Percentiles rank a stretch among this genome's conserved stretches.
These are phyloP conservation scores for Dynastes grantii DNA, from an alignment of 2,888 invertebrate species.

Conservation along the genomic window DNA sequence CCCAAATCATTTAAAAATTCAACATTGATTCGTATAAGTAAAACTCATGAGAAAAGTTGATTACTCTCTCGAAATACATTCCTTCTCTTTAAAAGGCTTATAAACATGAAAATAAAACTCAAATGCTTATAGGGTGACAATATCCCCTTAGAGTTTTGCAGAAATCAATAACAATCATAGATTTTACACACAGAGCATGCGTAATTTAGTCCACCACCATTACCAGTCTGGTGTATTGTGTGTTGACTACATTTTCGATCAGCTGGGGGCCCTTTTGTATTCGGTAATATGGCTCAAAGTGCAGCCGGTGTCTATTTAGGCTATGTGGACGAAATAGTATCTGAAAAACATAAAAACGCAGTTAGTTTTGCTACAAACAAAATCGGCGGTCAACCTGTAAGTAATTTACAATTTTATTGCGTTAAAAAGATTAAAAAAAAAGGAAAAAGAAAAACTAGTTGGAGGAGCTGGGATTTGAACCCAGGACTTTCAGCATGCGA, in stretches of 20 bases:
- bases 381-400: constrained; percentile 86
- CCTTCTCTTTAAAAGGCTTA: too few relatives aligned
- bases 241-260: constrained; percentile 49
- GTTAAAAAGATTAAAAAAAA: constrained; percentile 25
- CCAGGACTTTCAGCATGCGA: constrained; percentile 72
- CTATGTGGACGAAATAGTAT: constrained; percentile 84
- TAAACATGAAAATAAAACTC: too few relatives aligned
- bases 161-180: constrained; percentile 43
- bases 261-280: constrained; percentile 44
- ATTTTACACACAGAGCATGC: constrained; percentile 28
- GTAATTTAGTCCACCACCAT: constrained; percentile 38
- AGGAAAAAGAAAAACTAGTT: constrained; percentile 38
- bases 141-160: too few relatives aligned
- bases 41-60: too few relatives aligned
- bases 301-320: constrained; percentile 81
- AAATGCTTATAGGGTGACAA: too few relatives aligned
- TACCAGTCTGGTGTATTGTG: constrained; percentile 34
- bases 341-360: constrained; percentile 78
- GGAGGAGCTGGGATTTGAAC: constrained; percentile 70
- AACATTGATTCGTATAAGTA: too few relatives aligned
- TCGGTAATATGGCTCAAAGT: constrained; percentile 68
- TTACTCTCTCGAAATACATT: too few relatives aligned
- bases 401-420: constrained; percentile 62
- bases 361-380: constrained; percentile 85
- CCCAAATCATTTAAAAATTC: too few relatives aligned